Evolutionary conservation across 2,113 vertebrate genomes (phyloP).

Genomic region (Podilymbus podiceps): DNA sequence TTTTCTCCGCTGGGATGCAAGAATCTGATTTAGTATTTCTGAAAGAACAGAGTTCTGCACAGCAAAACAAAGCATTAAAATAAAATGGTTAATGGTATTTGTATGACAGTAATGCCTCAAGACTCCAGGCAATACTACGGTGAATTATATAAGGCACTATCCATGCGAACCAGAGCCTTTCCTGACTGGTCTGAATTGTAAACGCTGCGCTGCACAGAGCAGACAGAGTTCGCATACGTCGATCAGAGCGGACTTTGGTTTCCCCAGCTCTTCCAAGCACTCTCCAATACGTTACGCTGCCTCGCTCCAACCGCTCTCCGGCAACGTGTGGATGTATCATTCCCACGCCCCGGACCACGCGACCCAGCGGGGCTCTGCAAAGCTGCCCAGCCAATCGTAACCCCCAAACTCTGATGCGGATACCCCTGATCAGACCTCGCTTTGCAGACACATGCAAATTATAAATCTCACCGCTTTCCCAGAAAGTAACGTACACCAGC

Average conservation of each 20-base stretch:
- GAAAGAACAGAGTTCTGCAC: neutral
- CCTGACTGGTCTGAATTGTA: fast-evolving
- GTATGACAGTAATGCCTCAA: neutral
- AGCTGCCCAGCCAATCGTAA: neutral
- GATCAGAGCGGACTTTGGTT: neutral
- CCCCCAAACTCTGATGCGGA: neutral
- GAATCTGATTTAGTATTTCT: neutral
- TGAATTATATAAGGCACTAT: neutral
- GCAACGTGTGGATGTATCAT: fast-evolving
- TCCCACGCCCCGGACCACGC: fast-evolving
- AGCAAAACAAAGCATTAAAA: neutral
- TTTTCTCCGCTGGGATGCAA: neutral
- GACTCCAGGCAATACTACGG: neutral
- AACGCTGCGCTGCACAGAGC: neutral
- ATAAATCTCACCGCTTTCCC: neutral
- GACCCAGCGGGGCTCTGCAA: neutral
- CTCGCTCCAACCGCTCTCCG: fast-evolving
- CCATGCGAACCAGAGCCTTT: neutral
- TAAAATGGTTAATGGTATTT: neutral
- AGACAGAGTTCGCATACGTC: fast-evolving
- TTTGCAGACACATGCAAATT: neutral
- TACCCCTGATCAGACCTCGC: neutral
- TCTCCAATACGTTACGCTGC: fast-evolving
- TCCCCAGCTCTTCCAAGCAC: neutral
- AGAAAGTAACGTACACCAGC: neutral